Percentiles rank a stretch among this genome's conserved stretches.
Evolutionary conservation across 1,140 invertebrate species (phyloP).

Genomic region (Leptoteleia sp.): DNA sequence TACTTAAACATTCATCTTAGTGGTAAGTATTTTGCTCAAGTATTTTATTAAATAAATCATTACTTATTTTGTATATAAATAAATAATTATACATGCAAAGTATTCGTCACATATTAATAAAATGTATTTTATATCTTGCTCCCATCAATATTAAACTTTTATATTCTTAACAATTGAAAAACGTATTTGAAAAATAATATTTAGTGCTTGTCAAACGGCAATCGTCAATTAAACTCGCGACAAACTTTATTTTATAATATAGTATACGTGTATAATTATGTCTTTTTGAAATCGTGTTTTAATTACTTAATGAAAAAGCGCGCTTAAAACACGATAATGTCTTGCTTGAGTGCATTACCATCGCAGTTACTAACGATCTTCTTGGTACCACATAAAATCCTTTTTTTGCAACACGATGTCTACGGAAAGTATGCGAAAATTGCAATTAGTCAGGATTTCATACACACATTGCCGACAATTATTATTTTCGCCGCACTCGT

Average conservation of each 20-base stretch:
- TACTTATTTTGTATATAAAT: too few species aligned
- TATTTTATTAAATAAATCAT: too few species aligned
- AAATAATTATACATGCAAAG: too few species aligned
- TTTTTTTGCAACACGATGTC: slow-evolving; percentile 72
- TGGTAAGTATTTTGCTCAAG: too few species aligned
- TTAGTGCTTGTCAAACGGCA: background rate
- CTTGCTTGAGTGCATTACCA: slow-evolving; percentile 71
- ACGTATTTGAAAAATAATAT: background rate
- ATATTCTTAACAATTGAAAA: slow-evolving; percentile 7
- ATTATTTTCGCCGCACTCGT: slow-evolving; percentile 68
- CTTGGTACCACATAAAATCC: slow-evolving; percentile 71
- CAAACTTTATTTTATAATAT: background rate
- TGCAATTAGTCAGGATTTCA: slow-evolving; percentile 74
- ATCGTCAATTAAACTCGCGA: background rate
- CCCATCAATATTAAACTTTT: too few species aligned
- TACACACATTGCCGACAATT: slow-evolving; percentile 75
- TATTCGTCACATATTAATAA: too few species aligned
- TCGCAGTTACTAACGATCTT: slow-evolving; percentile 70
- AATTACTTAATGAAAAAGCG: background rate
- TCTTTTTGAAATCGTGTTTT: background rate
- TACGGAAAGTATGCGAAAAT: slow-evolving; percentile 75
- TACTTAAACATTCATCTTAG: too few species aligned
- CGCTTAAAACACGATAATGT: slow-evolving; percentile 60
- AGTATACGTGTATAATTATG: too few species aligned
- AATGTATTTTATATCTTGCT: too few species aligned